Evolutionary conservation across 2,888 invertebrate species (phyloP), one percentile per base, ranked within the genome.

Genomic region (Euproctis similis): DNA sequence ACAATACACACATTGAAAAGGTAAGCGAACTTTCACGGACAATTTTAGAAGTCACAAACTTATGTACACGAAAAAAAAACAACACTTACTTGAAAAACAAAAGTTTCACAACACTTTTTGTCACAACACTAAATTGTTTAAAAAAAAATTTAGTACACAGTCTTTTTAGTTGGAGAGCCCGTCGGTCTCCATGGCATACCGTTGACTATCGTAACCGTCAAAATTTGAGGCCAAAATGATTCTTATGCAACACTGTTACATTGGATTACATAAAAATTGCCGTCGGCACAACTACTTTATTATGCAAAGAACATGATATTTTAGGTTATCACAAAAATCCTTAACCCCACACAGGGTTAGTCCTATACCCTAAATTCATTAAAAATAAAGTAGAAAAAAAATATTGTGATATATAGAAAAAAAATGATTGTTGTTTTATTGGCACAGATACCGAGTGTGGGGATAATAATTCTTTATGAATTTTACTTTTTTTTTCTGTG

Each of bases 191-290:
- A 75, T 73, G 68, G 73, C 70, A 53, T 39, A 53, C 50, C 51
- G 53, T 43, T 50, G 65, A 74, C 69, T 72, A 71, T 67, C 55
- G 70, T 61, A 69, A 71, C 62, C 57, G 59, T 68, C 70, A 73
- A 80, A 77, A 72, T 77, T 71, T 75, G 76, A 76, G 78, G 77
- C 67, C 77, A 64, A 75, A 50, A 69, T 69, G 64, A 62, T 58
- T 55, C 33, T 80, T 78, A 65, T 66, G 61, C 62, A 78, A 81
- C 57, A 62, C 71, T 68, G 70, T 80, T 76, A 73, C 77, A 65
- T 62, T 57, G 63, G 71, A 72, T 81, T 81, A 78, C 72, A 78
- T 78, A 78, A 81, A 80, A 75, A 73, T 66, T 47, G 73, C 75
- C 70, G 68, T 44, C 60, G 67, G 76, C 66, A 59, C 59, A 41